Percentiles rank a stretch among this genome's conserved stretches.
These are phyloP conservation scores for Enteromius afrohamiltoni DNA, from an alignment of 2,797 vertebrate genomes.

Conservation along the genomic window DNA sequence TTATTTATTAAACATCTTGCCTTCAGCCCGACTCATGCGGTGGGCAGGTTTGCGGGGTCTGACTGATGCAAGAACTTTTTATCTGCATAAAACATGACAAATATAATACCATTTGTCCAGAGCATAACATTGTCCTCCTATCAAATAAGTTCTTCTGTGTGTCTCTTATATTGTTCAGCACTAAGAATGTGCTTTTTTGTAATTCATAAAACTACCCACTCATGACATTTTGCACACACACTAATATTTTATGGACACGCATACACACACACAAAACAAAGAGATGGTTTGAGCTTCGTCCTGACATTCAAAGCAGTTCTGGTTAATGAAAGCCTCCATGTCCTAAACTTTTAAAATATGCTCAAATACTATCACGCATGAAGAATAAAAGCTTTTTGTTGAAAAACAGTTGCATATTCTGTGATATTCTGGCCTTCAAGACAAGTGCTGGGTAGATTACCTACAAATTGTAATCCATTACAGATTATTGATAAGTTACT, in stretches of 20 bases:
- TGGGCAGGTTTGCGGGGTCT: neutral
- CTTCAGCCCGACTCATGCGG: conserved; percentile 5
- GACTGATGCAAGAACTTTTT: conserved; percentile 10
- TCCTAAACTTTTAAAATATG: neutral
- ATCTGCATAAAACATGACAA: conserved; percentile 32
- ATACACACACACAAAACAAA: neutral
- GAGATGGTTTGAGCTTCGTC: conserved; percentile 4
- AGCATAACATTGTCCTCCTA: neutral
- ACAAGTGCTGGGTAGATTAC: neutral
- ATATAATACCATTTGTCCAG: neutral
- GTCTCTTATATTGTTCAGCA: neutral
- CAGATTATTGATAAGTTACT: neutral
- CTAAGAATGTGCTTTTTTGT: conserved; percentile 1
- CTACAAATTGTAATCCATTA: too few species aligned
- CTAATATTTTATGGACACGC: conserved; percentile 18
- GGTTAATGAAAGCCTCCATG: neutral
- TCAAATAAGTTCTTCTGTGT: neutral
- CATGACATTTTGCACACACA: neutral
- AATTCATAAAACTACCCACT: conserved; percentile 5
- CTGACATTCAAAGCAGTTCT: conserved; percentile 14
- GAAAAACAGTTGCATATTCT: neutral
- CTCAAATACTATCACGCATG: neutral
- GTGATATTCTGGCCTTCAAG: neutral
- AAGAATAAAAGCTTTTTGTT: neutral
- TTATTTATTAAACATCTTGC: conserved; percentile 53